Evolutionary conservation across 2,888 invertebrate species (phyloP).

Genomic region (Agriotes lineatus): DNA sequence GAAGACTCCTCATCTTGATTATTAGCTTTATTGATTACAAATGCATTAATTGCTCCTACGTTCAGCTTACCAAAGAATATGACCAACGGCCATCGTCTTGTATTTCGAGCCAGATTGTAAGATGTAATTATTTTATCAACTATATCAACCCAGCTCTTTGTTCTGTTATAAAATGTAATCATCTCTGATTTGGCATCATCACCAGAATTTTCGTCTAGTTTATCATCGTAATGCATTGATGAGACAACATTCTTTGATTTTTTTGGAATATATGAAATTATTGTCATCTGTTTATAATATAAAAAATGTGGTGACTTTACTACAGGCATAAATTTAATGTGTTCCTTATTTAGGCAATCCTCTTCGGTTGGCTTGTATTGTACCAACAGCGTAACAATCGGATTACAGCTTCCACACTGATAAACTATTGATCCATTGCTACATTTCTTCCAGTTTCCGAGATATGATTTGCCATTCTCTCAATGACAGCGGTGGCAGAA

Average conservation of each 20-base stretch:
- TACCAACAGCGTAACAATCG: no score
- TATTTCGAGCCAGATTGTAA: conserved; percentile 11
- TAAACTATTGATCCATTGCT: conserved; percentile 24
- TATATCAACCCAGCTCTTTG: conserved; percentile 9
- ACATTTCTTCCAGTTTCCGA: conserved; percentile 25
- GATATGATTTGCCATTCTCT: conserved; percentile 25
- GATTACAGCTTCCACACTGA: conserved; percentile 2
- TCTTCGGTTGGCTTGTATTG: conserved; percentile 4
- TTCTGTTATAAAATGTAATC: conserved; percentile 11
- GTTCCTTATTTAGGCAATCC: not conserved
- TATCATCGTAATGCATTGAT: conserved; percentile 5
- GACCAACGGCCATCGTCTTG: no score
- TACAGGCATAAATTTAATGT: not conserved
- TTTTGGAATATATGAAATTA: conserved; percentile 22
- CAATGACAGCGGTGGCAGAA: conserved; percentile 12
- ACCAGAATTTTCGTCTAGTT: not conserved
- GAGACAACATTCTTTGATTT: conserved; percentile 22
- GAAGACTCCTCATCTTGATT: no score
- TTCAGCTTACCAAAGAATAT: no score
- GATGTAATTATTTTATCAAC: not conserved
- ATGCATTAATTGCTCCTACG: no score
- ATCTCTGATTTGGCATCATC: conserved; percentile 20
- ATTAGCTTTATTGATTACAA: no score
- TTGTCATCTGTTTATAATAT: conserved; percentile 1
- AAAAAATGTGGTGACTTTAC: conserved; percentile 17